Conservation (phyloP, 2,797 vertebrate species). For the Rhadinocentrus ornatus region DNA sequence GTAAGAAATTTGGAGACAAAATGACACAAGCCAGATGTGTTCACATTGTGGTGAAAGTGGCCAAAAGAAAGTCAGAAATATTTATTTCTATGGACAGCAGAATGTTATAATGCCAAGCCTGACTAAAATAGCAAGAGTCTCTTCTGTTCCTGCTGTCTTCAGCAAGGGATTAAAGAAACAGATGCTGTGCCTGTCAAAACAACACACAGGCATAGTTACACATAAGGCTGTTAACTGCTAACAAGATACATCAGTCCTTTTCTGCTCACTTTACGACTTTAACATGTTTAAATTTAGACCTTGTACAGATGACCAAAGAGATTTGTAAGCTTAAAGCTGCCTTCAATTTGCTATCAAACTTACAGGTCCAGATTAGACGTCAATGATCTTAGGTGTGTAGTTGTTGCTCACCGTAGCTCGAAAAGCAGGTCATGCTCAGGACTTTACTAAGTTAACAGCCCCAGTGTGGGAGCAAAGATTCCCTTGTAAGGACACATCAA, state of each 20-base stretch:
- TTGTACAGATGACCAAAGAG: neutral
- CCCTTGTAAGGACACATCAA: constrained; percentile 22
- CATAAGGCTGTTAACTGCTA: neutral
- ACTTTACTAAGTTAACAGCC: neutral
- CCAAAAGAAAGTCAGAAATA: constrained; percentile 38
- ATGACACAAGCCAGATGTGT: constrained; percentile 33
- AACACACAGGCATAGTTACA: constrained; percentile 5
- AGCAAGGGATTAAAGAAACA: constrained; percentile 54
- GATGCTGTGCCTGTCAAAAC: constrained; percentile 45
- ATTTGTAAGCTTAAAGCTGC: neutral
- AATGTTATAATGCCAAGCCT: constrained; percentile 16
- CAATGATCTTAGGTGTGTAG: neutral
- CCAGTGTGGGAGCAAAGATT: neutral
- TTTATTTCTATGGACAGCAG: constrained; percentile 32
- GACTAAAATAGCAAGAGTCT: constrained; percentile 52
- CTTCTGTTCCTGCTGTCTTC: constrained; percentile 30
- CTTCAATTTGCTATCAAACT: neutral
- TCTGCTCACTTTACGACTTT: neutral
- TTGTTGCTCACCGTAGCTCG: neutral
- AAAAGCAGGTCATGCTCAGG: neutral
- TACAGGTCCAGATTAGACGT: neutral
- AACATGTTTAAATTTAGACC: constrained; percentile 1
- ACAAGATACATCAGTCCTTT: neutral
- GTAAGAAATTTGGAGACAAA: constrained; percentile 8
- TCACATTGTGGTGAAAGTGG: constrained; percentile 15